Base-by-base conservation (phyloP, 2,797 vertebrate genomes). In the Leptatherina wallacei region DNA sequence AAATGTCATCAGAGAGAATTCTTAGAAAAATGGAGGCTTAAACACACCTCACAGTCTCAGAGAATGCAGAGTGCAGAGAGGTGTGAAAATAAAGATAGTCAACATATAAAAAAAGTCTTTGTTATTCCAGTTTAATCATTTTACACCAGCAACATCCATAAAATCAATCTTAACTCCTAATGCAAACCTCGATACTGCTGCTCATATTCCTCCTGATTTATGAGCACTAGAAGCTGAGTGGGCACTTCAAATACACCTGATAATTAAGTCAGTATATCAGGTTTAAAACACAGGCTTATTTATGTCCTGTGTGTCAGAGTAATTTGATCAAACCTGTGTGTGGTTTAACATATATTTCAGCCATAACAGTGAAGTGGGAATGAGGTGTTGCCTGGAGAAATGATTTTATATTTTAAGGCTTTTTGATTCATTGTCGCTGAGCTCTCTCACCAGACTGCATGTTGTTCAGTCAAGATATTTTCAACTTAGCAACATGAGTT, bases 261-360 rank as follows among this genome's bases (percentile, higher is more conserved):
- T 57, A 56, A 85, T 86, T 67, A 78, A 85, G 84, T 72, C 71
- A 75, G 47, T 84, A 77, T 8, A 66, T 86, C 71, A 84, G 29
- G 65, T 70, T 38, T 44, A 24, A 30, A 60, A 27, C 62, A 73
- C 70, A 20, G 57, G 69, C 42, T 61, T 58, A 33, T 58, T 67
- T 64, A n/a, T 32, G n/a, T 59, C 35, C 18, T 29, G 11, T n/a
- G 27, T 74, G 64, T 65, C 55, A 66, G 44, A 61, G 67, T 62
- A 1, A 77, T 78, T 69, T 62, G 65, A 74, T 77, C 65, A 73
- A 62, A 75, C 42, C 6, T 42, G 6, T 51, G 33, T 22, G 49
- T 54, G 59, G 40, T 68, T 71, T 69, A 52, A 56, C 18, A 62
- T 62, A 54, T 61, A 62, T 64, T 77, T 10, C 24, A 47, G 35